A percentile compares a stretch with the other conserved stretches of the same genome.
Conservation (phyloP, 2,113 vertebrate species). For the Leucosticte australis region DNA sequence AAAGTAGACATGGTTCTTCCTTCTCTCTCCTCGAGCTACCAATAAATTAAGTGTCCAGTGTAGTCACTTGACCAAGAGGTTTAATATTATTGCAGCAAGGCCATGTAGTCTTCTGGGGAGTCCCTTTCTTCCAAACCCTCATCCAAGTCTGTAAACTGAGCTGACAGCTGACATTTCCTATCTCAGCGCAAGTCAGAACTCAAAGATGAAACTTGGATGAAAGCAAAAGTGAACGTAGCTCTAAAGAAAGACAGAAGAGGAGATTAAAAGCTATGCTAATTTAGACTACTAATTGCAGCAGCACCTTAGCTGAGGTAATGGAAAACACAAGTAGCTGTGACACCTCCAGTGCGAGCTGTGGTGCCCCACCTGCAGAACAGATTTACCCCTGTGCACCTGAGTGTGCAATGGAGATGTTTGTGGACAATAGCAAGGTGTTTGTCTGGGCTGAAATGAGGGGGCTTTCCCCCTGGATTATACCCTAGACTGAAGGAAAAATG, state of each 20-base stretch:
- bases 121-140: not conserved
- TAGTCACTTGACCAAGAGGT: not conserved
- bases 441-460: not conserved
- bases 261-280: not conserved
- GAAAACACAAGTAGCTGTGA: not conserved
- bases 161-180: not conserved
- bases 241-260: not conserved
- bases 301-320: not conserved
- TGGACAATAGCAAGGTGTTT: not conserved
- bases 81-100: not conserved
- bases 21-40: not conserved
- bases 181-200: not conserved
- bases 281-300: not conserved
- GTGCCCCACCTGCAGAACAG: not conserved
- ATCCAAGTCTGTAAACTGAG: not conserved
- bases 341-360: rapidly evolving
- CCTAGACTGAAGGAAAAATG: not conserved
- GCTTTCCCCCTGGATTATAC: not conserved
- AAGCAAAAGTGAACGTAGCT: not conserved
- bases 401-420: not conserved
- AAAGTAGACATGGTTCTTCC: not conserved
- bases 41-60: not conserved
- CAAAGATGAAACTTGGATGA: not conserved
- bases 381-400: not conserved
- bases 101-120: not conserved